Evolutionary conservation across 2,113 vertebrate genomes (phyloP).

Genomic region (Channa argus): DNA sequence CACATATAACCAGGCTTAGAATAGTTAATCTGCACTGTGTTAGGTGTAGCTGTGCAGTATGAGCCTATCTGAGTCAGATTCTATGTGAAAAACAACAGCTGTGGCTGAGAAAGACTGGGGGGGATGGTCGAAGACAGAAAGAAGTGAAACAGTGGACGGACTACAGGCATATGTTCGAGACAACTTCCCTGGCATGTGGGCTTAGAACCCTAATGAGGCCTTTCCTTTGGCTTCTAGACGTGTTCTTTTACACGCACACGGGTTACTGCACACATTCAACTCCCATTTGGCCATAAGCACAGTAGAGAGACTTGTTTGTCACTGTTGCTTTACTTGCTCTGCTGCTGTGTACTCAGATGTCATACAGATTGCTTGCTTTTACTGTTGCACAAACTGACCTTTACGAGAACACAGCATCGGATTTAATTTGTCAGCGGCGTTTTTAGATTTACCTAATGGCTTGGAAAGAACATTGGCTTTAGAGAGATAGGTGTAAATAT

Average conservation of each 20-base stretch:
- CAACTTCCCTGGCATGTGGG: conserved; percentile 13
- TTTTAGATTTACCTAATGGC: not conserved
- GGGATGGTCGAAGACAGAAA: conserved; percentile 15
- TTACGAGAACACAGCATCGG: not conserved
- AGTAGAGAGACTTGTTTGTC: not conserved
- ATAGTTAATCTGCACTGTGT: not conserved
- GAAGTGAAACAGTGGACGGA: conserved; percentile 17
- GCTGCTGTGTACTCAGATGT: not conserved
- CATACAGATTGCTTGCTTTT: not conserved
- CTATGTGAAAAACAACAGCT: conserved; percentile 77
- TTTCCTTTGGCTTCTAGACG: conserved; percentile 1
- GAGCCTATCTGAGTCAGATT: conserved; percentile 14
- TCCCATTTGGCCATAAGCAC: too few species aligned
- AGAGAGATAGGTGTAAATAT: not conserved
- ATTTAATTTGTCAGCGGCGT: not conserved
- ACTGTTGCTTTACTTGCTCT: not conserved
- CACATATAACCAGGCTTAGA: not conserved
- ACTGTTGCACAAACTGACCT: not conserved
- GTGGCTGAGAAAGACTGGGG: conserved; percentile 36
- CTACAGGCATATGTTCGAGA: conserved; percentile 11
- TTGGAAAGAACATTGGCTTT: not conserved
- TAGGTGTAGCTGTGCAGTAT: not conserved
- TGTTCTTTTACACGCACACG: not conserved
- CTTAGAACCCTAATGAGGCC: not conserved
- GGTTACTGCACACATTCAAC: too few species aligned